Evolutionary conservation across 2,113 vertebrate species (phyloP).

Genomic region (Cinclus mexicanus): DNA sequence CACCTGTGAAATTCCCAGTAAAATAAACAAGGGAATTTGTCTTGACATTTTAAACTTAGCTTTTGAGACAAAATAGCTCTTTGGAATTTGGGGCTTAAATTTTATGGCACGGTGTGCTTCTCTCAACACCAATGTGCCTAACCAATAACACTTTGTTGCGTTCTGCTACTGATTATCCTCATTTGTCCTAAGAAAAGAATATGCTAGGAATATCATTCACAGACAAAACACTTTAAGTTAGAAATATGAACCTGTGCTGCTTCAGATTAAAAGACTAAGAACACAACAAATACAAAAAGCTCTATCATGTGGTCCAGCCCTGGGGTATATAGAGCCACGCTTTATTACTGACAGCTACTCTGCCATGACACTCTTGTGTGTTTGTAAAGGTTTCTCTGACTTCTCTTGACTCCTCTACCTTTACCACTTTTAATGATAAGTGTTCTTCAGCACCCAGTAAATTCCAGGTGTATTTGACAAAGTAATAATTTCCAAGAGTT

Average conservation of each 20-base stretch:
- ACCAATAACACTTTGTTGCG: not conserved
- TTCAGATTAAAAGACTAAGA: not conserved
- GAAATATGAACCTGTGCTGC: not conserved
- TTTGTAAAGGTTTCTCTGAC: not conserved
- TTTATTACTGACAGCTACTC: not conserved
- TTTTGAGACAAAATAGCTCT: not conserved
- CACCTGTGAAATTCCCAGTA: not conserved
- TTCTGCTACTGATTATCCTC: not conserved
- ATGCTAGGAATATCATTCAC: not conserved
- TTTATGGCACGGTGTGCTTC: not conserved
- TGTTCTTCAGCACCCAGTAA: not conserved
- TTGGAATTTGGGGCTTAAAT: not conserved
- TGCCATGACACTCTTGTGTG: not conserved
- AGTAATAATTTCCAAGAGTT: not conserved
- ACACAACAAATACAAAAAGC: not conserved
- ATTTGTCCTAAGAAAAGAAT: not conserved
- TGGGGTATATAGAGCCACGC: not conserved
- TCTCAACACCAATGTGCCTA: not conserved
- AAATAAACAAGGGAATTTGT: not conserved
- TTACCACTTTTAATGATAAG: not conserved
- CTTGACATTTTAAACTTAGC: not conserved
- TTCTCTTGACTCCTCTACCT: not conserved
- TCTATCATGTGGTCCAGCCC: not conserved
- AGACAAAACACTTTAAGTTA: not conserved
- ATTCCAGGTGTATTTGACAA: not conserved